Evolutionary conservation across 2,888 invertebrate genomes (phyloP).

Genomic region (Anorthoa munda): DNA sequence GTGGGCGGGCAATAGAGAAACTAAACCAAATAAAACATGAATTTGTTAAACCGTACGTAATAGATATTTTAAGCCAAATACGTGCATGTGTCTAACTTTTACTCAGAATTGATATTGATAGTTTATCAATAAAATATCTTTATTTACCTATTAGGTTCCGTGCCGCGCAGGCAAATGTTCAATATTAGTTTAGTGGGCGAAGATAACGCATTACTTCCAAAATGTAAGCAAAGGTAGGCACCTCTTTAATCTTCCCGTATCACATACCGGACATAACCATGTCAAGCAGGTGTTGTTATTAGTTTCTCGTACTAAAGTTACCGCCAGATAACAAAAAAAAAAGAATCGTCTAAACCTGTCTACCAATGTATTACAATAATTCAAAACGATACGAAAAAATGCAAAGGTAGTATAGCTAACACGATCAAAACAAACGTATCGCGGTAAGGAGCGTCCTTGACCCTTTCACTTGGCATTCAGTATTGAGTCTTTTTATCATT

Average conservation of each 20-base stretch:
- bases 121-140: conserved; percentile 51
- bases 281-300: conserved; percentile 30
- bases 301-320: not conserved
- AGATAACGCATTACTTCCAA: conserved; percentile 42
- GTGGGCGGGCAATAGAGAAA: not conserved
- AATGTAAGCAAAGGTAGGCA: conserved; percentile 29
- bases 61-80: conserved; percentile 12
- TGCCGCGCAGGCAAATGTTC: conserved; percentile 52
- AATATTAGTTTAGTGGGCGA: conserved; percentile 55
- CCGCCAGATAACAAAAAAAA: no score
- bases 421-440: no score
- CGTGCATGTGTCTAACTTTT: conserved; percentile 18
- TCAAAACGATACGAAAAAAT: no score
- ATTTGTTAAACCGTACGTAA: not conserved
- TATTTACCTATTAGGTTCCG: conserved; percentile 55
- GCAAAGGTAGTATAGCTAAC: no score
- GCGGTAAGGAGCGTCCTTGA: no score
- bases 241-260: conserved; percentile 41
- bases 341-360: no score
- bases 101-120: conserved; percentile 45
- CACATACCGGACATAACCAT: conserved; percentile 25
- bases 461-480: no score
- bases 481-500: no score
- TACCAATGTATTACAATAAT: no score
- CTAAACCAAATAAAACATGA: conserved; percentile 1